Evolutionary conservation across 2,888 invertebrate genomes (phyloP), one percentile per base, ranked within the genome.

Genomic region (Ochropleura leucogaster): DNA sequence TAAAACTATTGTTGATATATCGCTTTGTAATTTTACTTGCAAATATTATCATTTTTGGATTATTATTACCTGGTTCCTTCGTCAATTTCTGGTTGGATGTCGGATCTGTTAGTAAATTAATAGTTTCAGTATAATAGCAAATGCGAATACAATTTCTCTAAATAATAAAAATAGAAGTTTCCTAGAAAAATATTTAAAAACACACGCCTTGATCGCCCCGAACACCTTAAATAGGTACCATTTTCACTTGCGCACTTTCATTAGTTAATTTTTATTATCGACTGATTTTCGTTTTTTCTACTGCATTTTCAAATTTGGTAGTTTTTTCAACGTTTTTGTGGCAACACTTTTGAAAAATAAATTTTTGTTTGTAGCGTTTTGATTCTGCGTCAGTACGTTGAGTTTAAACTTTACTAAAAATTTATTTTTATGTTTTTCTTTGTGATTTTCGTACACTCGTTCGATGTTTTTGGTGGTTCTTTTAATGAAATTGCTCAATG

Each of bases 401-500:
- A 87, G 86, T 85, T 85, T 81, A 80, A 83, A 86, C 83, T 83
- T 84, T 86, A 86, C 85, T 72, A 82, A 80, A 85, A 78, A 84
- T 85, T 68, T 85, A 84, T 90, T 87, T 90, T 84, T 83, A 89
- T 85, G 83, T 85, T 85, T 85, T 86, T 85, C 72, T 87, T 88
- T 86, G 84, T 88, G 82, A 85, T 82, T 83, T 88, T 85, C 91
- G 91, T 92, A 91, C 92, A 92, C 84, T 86, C 87, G 87, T 87
- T 88, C 88, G 79, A 82, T 82, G 82, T 91, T 92, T 93, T 91
- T 92, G 89, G 87, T 88, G 91, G 89, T 94, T 93, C 84, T 91
- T 95, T 93, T 88, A 88, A 94, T 92, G 92, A 93, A 93, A 93
- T 95, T 96, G 96, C 96, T 96, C 96, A 96, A 95, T 92, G 90